These are phyloP conservation scores for Germaria angustata DNA, from an alignment of 2,888 invertebrate genomes.

Conservation along the genomic window DNA sequence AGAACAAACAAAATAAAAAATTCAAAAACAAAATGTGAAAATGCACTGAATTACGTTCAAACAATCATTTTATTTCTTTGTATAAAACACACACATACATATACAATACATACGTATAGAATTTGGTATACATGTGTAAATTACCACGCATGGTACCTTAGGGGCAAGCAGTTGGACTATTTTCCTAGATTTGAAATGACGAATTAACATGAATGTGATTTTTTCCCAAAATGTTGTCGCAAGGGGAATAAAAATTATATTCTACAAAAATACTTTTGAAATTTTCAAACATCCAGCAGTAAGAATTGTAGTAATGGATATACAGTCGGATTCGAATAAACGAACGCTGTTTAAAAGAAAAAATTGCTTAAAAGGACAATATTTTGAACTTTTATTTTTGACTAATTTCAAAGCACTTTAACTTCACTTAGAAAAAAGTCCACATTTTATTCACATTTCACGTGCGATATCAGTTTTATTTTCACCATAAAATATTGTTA, in stretches of 20 bases:
- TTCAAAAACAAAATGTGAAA: not conserved
- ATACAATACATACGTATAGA: not conserved
- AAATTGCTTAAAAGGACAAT: too few species aligned
- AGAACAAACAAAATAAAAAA: conserved; percentile 6
- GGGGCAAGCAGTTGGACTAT: not conserved
- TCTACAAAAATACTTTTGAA: too few species aligned
- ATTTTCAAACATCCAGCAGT: too few species aligned
- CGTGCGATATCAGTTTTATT: too few species aligned
- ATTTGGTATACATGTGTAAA: not conserved
- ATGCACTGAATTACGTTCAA: conserved; percentile 12
- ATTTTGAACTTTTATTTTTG: too few species aligned
- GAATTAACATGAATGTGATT: conserved; percentile 33
- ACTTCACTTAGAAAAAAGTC: too few species aligned
- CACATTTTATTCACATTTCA: too few species aligned
- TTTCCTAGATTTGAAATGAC: conserved; percentile 22
- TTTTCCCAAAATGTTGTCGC: not conserved
- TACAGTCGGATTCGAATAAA: too few species aligned
- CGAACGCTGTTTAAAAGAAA: too few species aligned
- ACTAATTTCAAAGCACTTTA: too few species aligned
- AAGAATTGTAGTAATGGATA: too few species aligned
- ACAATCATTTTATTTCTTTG: not conserved
- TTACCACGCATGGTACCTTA: not conserved
- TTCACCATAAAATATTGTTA: too few species aligned
- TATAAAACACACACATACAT: not conserved
- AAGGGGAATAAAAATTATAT: conserved; percentile 5